These are phyloP conservation scores for Agrilus mali DNA, from an alignment of 2,888 invertebrate genomes.

Conservation along the genomic window DNA sequence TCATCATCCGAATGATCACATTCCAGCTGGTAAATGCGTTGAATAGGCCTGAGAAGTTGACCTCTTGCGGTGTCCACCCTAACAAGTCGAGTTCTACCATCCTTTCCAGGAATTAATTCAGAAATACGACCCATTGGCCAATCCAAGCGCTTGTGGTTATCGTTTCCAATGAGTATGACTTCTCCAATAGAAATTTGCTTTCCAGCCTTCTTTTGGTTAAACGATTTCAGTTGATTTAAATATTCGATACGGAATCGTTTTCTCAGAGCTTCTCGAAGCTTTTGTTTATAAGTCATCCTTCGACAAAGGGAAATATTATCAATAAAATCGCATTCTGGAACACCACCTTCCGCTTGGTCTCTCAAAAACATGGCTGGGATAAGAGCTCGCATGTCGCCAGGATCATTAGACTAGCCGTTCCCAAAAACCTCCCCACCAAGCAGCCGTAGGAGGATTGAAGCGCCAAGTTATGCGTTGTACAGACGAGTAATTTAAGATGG, in stretches of 20 bases:
- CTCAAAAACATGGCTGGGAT: conserved; percentile 20
- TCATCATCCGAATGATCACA: neutral
- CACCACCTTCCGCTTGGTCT: conserved; percentile 10
- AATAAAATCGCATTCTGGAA: conserved; percentile 14
- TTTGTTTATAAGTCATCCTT: conserved; percentile 11
- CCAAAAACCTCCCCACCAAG: conserved; percentile 32
- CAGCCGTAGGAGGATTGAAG: conserved; percentile 25
- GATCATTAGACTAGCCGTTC: conserved; percentile 20
- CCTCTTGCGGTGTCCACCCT: neutral
- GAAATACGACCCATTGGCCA: neutral
- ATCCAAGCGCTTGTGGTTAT: neutral
- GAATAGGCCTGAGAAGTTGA: neutral
- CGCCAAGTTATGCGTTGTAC: conserved; percentile 14
- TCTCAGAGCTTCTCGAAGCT: conserved; percentile 14
- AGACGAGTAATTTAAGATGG: conserved; percentile 9
- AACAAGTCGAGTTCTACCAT: neutral
- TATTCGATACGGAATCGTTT: conserved; percentile 16
- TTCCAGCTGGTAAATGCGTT: neutral
- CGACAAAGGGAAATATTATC: conserved; percentile 10
- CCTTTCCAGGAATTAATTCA: neutral
- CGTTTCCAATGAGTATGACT: neutral
- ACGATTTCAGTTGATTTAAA: conserved; percentile 9
- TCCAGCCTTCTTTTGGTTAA: neutral
- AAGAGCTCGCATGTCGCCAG: conserved; percentile 9
- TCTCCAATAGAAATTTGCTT: neutral